These are phyloP conservation scores for Sisyra terminalis DNA, from an alignment of 2,888 invertebrate genomes.

Conservation along the genomic window DNA sequence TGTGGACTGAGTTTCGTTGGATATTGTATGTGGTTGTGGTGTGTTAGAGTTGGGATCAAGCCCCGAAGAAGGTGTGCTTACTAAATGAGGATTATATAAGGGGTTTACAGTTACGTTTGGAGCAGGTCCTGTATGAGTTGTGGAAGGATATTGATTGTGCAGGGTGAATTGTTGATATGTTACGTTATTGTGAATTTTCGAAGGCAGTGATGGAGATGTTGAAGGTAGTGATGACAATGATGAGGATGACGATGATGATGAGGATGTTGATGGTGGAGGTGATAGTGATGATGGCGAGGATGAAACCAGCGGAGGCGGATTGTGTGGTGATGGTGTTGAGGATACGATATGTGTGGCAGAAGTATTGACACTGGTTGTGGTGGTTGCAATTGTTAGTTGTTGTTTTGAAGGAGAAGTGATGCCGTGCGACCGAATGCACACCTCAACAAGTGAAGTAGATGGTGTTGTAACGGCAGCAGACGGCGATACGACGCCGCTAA, in stretches of 20 bases:
- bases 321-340: constrained; percentile 15
- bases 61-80: constrained; percentile 3
- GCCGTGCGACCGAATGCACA: constrained; percentile 24
- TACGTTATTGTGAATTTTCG: constrained; percentile 18
- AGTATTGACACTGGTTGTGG: constrained; percentile 21
- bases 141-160: constrained; percentile 26
- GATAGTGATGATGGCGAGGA: constrained; percentile 16
- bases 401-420: constrained; percentile 20
- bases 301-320: constrained; percentile 18
- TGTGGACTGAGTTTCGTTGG: constrained; percentile 9
- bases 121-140: constrained; percentile 40
- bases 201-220: constrained; percentile 12
- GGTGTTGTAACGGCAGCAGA: constrained; percentile 10
- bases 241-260: constrained; percentile 5
- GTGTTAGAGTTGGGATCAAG: constrained; percentile 10
- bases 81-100: constrained; percentile 23
- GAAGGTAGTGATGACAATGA: constrained; percentile 12
- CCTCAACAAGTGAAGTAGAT: constrained; percentile 17
- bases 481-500: constrained; percentile 10
- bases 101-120: constrained; percentile 53
- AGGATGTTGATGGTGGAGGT: constrained; percentile 15
- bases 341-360: constrained; percentile 17
- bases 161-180: constrained; percentile 28
- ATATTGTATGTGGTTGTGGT: constrained; percentile 8
- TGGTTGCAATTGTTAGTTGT: constrained; percentile 20